phyloP scores from a whole-genome alignment of 2,797 vertebrate genomes.

The Neosalanx taihuensis region DNA sequence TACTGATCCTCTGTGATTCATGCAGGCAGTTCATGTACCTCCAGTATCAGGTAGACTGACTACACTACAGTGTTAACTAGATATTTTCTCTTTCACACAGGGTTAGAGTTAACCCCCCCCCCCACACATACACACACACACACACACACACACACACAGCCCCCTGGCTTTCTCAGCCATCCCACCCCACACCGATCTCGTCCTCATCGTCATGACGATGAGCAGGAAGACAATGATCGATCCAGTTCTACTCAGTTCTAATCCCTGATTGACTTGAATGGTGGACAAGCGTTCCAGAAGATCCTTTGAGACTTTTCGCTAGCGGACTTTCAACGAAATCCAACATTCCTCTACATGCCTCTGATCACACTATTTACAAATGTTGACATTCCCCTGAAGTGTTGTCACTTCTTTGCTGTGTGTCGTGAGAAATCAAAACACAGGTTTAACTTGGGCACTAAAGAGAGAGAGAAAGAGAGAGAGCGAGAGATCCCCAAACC shows the following conservation, averaged over 20 bases:
- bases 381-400: conserved; percentile 41
- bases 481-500: conserved; percentile 39
- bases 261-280: conserved; percentile 70
- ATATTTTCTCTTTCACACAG: conserved; percentile 12
- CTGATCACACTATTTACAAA: conserved; percentile 39
- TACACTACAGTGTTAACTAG: conserved; percentile 4
- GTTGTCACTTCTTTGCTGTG: conserved; percentile 20
- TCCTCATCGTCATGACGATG: conserved; percentile 60
- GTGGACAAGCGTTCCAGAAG: conserved; percentile 35
- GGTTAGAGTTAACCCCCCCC: too few relatives aligned
- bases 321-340: conserved; percentile 28
- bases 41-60: conserved; percentile 2
- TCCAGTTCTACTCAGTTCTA: conserved; percentile 54
- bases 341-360: conserved; percentile 9
- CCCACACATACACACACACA: conserved; percentile 4
- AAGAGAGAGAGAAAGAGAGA: background rate
- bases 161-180: conserved; percentile 46
- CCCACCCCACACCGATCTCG: conserved; percentile 53
- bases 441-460: conserved; percentile 33
- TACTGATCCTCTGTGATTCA: conserved; percentile 55
- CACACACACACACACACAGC: conserved; percentile 12
- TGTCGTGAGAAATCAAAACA: conserved; percentile 37
- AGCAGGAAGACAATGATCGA: conserved; percentile 70
- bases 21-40: conserved; percentile 45
- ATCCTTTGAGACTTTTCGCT: conserved; percentile 13